Conservation (phyloP, 2,113 vertebrate species). For the Dunckerocampus dactyliophorus region DNA sequence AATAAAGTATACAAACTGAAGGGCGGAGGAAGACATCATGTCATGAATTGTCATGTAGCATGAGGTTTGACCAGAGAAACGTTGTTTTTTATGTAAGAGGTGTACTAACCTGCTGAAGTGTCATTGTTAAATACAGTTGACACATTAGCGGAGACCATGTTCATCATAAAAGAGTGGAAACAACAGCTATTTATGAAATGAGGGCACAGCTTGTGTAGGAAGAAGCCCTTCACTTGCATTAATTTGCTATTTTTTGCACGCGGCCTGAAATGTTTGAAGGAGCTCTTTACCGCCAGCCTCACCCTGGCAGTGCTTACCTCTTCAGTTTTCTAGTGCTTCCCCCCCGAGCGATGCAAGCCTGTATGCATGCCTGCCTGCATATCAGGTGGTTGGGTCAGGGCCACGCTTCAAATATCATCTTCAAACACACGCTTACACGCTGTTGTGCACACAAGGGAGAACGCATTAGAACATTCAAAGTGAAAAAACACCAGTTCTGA, state of each 20-base stretch:
- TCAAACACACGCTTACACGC: constrained; percentile 52
- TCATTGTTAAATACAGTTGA: constrained; percentile 4
- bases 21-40: not conserved
- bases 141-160: constrained; percentile 31
- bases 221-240: constrained; percentile 74
- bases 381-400: constrained; percentile 34
- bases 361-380: constrained; percentile 25
- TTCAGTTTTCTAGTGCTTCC: constrained; percentile 72
- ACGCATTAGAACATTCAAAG: constrained; percentile 37
- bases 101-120: not conserved
- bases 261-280: constrained; percentile 73
- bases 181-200: constrained; percentile 55
- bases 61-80: not conserved
- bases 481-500: constrained; percentile 38
- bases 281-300: constrained; percentile 64
- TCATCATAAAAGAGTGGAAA: constrained; percentile 47
- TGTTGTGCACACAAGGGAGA: constrained; percentile 56
- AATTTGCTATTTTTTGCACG: constrained; percentile 76
- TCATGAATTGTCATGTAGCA: not conserved
- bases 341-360: constrained; percentile 39
- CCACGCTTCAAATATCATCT: constrained; percentile 55
- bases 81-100: not conserved
- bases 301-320: constrained; percentile 61
- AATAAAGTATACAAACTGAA: not conserved
- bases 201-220: constrained; percentile 66